Percentiles rank a stretch among this genome's conserved stretches.
Evolutionary conservation across 2,888 invertebrate genomes (phyloP).

Genomic region (Halocaridina rubra): DNA sequence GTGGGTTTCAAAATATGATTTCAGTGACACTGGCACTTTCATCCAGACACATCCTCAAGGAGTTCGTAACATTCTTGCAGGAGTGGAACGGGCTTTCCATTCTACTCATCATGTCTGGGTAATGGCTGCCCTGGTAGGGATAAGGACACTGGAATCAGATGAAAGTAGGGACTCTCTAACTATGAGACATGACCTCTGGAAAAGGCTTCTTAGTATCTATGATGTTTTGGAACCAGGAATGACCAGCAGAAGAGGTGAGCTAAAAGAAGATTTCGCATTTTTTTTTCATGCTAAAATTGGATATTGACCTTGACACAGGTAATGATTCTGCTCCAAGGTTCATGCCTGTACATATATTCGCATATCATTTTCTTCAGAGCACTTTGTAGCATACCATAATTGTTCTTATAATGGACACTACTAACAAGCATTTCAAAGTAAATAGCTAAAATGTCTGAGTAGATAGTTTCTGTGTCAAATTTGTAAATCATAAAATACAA

Average conservation of each 20-base stretch:
- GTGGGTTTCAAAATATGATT: conserved; percentile 49
- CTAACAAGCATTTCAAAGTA: too few relatives aligned
- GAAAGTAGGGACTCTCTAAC: background rate
- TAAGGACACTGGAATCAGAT: conserved; percentile 25
- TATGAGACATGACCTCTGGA: conserved; percentile 44
- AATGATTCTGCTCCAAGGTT: too few relatives aligned
- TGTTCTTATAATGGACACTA: too few relatives aligned
- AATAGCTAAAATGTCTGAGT: too few relatives aligned
- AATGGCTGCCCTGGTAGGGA: conserved; percentile 34
- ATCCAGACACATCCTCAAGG: conserved; percentile 3
- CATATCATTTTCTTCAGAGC: too few relatives aligned
- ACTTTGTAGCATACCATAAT: too few relatives aligned
- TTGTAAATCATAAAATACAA: too few relatives aligned
- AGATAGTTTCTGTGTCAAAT: too few relatives aligned
- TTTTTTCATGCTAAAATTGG: too few relatives aligned
- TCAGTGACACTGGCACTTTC: conserved; percentile 50
- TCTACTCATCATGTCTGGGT: conserved; percentile 49
- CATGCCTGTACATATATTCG: too few relatives aligned
- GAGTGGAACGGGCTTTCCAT: conserved; percentile 48
- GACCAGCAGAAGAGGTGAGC: conserved; percentile 57
- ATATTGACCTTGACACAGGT: too few relatives aligned
- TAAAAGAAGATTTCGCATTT: too few relatives aligned
- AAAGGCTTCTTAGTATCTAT: conserved; percentile 37
- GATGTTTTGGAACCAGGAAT: conserved; percentile 54
- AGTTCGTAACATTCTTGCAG: conserved; percentile 25